Percentiles rank a stretch among this genome's conserved stretches.
phyloP scores from a whole-genome alignment of 2,113 vertebrate genomes.

The Columba janthina region DNA sequence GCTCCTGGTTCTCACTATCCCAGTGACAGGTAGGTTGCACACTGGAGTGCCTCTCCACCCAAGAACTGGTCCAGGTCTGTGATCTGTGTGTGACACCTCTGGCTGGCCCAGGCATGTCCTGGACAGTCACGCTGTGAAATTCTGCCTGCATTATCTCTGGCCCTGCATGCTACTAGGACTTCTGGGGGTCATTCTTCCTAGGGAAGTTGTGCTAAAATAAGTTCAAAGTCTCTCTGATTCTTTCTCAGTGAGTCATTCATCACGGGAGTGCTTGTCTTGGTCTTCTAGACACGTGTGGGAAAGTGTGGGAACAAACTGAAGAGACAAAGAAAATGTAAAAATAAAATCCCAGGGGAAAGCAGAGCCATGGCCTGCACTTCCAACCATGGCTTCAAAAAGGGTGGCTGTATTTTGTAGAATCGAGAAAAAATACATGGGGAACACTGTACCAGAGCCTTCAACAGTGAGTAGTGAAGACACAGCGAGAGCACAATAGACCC shows the following conservation, averaged over 20 bases:
- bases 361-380: neutral
- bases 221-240: slow-evolving; percentile 19
- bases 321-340: neutral
- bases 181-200: slow-evolving; percentile 37
- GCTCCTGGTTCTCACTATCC: neutral
- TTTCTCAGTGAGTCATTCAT: slow-evolving; percentile 41
- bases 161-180: neutral
- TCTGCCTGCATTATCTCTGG: neutral
- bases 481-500: neutral
- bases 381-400: neutral
- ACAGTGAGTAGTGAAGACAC: neutral
- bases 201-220: slow-evolving; percentile 37
- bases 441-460: neutral
- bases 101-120: neutral
- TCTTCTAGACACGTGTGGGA: neutral
- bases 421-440: neutral
- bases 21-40: neutral
- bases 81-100: neutral
- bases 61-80: neutral
- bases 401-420: neutral
- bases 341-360: neutral
- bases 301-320: slow-evolving; percentile 30
- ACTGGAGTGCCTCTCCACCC: neutral
- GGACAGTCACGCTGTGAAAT: neutral
- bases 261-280: neutral